A percentile compares a stretch with the other conserved stretches of the same genome.
phyloP scores from a whole-genome alignment of 2,797 vertebrate species.

The Iguana delicatissima region DNA sequence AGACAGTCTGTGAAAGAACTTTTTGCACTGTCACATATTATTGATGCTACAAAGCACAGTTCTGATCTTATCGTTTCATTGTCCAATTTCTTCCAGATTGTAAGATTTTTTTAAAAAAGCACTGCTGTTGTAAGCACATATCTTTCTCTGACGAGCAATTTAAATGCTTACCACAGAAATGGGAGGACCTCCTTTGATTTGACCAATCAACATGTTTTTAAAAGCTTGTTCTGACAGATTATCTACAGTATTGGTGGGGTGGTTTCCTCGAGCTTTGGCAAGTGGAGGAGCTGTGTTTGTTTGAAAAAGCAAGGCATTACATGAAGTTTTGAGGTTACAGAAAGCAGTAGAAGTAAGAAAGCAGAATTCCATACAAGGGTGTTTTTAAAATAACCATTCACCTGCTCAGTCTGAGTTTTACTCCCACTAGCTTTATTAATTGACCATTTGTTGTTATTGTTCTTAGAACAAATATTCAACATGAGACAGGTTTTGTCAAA shows the following conservation, averaged over 20 bases:
- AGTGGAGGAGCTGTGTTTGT: not conserved
- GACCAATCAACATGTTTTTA: constrained; percentile 19
- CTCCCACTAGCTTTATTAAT: too few species aligned
- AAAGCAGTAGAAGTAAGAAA: constrained; percentile 18
- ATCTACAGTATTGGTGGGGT: not conserved
- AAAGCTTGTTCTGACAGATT: constrained; percentile 30
- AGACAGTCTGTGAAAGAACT: constrained; percentile 55
- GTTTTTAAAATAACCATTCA: constrained; percentile 25
- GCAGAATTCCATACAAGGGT: constrained; percentile 15
- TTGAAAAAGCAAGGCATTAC: constrained; percentile 37
- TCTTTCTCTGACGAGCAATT: not conserved
- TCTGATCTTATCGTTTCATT: constrained; percentile 18
- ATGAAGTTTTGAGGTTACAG: constrained; percentile 21
- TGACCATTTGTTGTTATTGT: not conserved
- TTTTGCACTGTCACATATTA: constrained; percentile 14
- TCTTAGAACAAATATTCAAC: fast-evolving
- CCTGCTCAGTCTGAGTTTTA: constrained; percentile 6
- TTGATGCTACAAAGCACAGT: constrained; percentile 7
- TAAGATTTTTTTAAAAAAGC: constrained; percentile 37
- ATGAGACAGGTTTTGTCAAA: constrained; percentile 14
- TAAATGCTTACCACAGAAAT: fast-evolving
- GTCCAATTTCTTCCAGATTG: constrained; percentile 36
- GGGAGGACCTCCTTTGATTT: constrained; percentile 32
- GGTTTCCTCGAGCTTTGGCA: constrained; percentile 20
- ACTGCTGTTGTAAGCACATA: not conserved